These are phyloP conservation scores for Caenorhabditis parvicauda DNA, from an alignment of 2,888 invertebrate genomes.

Conservation along the genomic window DNA sequence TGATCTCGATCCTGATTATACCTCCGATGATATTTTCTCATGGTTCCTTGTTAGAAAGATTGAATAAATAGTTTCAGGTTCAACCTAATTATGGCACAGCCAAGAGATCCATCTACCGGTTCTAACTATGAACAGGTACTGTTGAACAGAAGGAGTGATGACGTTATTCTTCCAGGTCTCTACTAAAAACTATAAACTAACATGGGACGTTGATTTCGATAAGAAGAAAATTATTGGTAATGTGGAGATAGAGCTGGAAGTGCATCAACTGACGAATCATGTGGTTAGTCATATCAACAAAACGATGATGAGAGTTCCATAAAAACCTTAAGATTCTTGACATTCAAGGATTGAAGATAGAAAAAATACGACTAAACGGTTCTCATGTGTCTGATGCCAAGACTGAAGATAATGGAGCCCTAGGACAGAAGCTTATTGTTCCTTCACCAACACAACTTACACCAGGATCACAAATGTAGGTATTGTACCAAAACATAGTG, in stretches of 20 bases:
- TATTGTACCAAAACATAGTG: not conserved
- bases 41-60: constrained; percentile 14
- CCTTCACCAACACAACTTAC: too few relatives aligned
- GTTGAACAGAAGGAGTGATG: constrained; percentile 4
- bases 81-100: constrained; percentile 15
- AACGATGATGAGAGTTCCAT: too few relatives aligned
- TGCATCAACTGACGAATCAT: constrained; percentile 26
- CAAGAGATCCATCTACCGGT: constrained; percentile 40
- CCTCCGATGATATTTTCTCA: constrained; percentile 70
- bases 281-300: too few relatives aligned
- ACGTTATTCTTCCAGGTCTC: constrained; percentile 3
- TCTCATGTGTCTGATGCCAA: constrained; percentile 6
- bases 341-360: constrained; percentile 39
- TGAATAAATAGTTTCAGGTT: not conserved
- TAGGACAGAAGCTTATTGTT: constrained; percentile 26
- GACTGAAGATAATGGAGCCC: constrained; percentile 16
- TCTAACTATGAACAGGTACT: constrained; percentile 45
- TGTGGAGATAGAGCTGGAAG: constrained; percentile 24
- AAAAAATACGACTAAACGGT: too few relatives aligned
- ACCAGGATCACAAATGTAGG: too few relatives aligned
- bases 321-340: constrained; percentile 43
- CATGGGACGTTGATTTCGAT: constrained; percentile 54
- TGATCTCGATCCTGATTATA: constrained; percentile 71
- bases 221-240: constrained; percentile 34
- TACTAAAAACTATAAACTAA: constrained; percentile 40